phyloP scores from a whole-genome alignment of 2,113 vertebrate genomes.

The Alligator mississippiensis region DNA sequence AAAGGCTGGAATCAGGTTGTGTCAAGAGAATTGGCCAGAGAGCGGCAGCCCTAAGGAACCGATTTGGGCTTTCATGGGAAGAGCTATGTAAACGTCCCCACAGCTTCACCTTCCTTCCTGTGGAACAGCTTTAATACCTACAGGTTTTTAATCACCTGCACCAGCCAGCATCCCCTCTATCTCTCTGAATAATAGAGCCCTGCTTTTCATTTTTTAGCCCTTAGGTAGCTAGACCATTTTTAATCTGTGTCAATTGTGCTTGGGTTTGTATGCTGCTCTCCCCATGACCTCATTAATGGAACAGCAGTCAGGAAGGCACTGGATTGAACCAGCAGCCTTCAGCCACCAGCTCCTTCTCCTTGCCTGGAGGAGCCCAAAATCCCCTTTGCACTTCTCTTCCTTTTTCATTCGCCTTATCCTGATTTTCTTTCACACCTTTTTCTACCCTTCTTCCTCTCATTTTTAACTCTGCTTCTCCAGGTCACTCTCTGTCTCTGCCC shows the following conservation, averaged over 20 bases:
- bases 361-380: neutral
- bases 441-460: neutral
- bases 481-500: neutral
- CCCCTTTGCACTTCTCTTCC: neutral
- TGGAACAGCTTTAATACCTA: neutral
- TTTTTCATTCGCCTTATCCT: neutral
- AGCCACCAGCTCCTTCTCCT: neutral
- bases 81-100: neutral
- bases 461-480: neutral
- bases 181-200: neutral
- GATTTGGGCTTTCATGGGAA: neutral
- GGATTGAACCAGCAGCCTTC: neutral
- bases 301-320: rapidly evolving
- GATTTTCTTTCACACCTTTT: neutral
- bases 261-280: neutral
- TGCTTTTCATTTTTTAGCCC: neutral
- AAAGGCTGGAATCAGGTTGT: neutral
- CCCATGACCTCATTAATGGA: rapidly evolving
- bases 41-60: neutral
- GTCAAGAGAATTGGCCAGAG: neutral
- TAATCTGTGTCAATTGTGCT: neutral
- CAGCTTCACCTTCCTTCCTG: neutral
- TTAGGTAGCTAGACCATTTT: neutral
- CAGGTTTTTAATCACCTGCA: neutral
- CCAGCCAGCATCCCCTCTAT: neutral